Base-by-base conservation (phyloP, 2,797 vertebrate species). In the Hylomyscus alleni region DNA sequence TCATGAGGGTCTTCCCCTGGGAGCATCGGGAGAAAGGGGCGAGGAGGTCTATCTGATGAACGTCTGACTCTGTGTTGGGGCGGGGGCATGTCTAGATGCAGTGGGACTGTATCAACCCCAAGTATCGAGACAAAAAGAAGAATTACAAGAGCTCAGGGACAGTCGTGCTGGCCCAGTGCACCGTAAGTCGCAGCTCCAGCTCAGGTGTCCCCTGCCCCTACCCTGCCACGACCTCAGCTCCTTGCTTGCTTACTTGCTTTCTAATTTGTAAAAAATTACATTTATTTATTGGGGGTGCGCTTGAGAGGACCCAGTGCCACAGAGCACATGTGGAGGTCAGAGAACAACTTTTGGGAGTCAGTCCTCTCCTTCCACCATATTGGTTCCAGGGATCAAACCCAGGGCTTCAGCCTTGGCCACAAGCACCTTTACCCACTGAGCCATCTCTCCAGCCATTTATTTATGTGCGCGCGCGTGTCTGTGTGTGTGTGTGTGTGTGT, bases 31-130 rank as follows among this genome's bases (percentile, higher is more conserved):
- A 62, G 60, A 62, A 89, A 69, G 37, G 56, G n/a, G 40, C 26
- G 31, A 19, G 40, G 81, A 67, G 17, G 12, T 54, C 54, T 52
- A 50, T 17, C 10, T 75, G 31, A 58, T 20, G 13, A 40, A 67
- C 52, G 1, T 22, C 69, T 96, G 76, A 96, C 86, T 47, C 52
- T 90, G 81, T 34, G 12, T 91, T 93, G 56, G 78, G 84, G 94
- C 90, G 29, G 69, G 29, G 77, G 58, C 3, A 3, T 37, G n/a
- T 96, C 96, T 97, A 98, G 98, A 96, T 98, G 95, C 98, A 98
- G 89, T 98, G 98, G 97, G 98, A 98, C 10, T 98, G 98, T 50
- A 98, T 98, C 97, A 98, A 98, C 88, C 98, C 98, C 47, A 98
- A 98, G 76, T 98, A 98, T 65, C 96, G 97, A 44, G 98, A 98